Evolutionary conservation across 2,888 invertebrate genomes (phyloP), one percentile per base, ranked within the genome.

Genomic region (Crepidodera aurea): DNA sequence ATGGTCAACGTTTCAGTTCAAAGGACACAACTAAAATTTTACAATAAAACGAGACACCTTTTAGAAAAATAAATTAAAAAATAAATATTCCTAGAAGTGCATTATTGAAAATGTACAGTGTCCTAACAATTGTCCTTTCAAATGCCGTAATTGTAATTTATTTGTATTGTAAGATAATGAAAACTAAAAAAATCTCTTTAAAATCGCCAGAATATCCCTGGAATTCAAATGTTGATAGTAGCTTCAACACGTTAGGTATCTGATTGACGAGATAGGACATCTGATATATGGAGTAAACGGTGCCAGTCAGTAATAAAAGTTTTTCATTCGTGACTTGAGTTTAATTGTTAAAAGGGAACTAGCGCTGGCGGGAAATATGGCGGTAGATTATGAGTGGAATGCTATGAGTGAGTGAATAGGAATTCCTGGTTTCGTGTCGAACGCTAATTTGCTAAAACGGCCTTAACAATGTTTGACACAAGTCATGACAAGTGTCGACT

Each of bases 391-490:
- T 67, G 60, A 56, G 58, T 44, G 65, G 65, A 66, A 67, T 65
- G 63, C 46, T 46, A 65, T 57, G 60, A 61, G 51, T 60, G 63
- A 65, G 59, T 48, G 60, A 65, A 60, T 58, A 59, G 63, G 64
- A 63, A 72, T 71, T 69, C 69, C 68, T 37, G 58, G 62, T 55
- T 66, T 62, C 66, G 65, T 68, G 72, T 71, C 71, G 64, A 70
- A 70, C 67, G 65, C 68, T 73, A 75, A 74, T 73, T 72, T 69
- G 71, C 63, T 64, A 70, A 72, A 73, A 71, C 69, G 71, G 67
- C 69, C 73, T 70, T 71, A 74, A 73, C 74, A 75, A 72, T 75
- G 77, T 77, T 77, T 75, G 77, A 77, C 75, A 74, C 70, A 71
- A 73, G 70, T 73, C 76, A 72, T 75, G 76, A 77, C 75, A 76